Conservation (phyloP, 2,888 invertebrate genomes). For the Melitaea athalia region DNA sequence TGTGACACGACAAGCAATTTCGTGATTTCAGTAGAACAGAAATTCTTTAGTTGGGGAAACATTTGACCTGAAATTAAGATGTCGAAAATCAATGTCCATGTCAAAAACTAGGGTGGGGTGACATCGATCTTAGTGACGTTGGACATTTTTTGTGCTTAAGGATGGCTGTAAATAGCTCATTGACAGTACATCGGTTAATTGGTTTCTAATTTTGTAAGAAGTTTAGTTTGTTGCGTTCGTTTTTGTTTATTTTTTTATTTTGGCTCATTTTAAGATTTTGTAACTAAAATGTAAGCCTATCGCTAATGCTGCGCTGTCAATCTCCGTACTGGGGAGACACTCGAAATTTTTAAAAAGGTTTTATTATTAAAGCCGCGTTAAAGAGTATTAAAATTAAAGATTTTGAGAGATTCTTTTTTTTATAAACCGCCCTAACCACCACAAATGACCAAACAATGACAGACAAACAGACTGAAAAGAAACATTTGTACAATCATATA, state of each 20-base stretch:
- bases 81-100: constrained; percentile 74
- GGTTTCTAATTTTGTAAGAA: constrained; percentile 40
- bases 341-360: no score
- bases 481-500: no score
- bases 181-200: constrained; percentile 44
- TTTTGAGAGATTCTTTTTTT: no score
- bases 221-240: constrained; percentile 1
- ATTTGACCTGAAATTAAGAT: constrained; percentile 80
- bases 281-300: no score
- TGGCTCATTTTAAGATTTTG: no score
- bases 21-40: constrained; percentile 50
- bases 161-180: constrained; percentile 44
- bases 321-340: no score
- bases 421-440: no score
- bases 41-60: constrained; percentile 62
- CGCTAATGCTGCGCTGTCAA: no score
- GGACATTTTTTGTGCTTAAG: constrained; percentile 53
- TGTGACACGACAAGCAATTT: constrained; percentile 40
- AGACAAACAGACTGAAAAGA: no score
- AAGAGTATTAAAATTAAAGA: no score
- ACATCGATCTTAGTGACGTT: constrained; percentile 60
- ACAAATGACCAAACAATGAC: no score
- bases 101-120: constrained; percentile 53
- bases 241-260: not conserved
- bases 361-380: no score